phyloP scores from a whole-genome alignment of 1,140 invertebrate genomes.

The Macrobrachium rosenbergii region DNA sequence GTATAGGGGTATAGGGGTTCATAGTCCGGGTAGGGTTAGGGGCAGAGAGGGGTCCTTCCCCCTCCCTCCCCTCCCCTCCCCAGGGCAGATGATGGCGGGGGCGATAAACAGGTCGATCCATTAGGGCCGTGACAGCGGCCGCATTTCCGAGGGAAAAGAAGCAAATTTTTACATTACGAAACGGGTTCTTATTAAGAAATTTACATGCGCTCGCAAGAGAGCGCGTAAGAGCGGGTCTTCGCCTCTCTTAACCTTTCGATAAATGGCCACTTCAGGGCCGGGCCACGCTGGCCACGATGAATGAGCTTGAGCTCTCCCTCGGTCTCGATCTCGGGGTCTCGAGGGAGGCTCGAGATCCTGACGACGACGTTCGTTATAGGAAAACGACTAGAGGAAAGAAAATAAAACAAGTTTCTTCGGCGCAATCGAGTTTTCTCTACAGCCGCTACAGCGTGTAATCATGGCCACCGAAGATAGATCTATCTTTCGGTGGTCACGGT shows the following conservation, averaged over 20 bases:
- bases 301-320: background rate
- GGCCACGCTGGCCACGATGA: slow-evolving; percentile 7
- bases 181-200: slow-evolving; percentile 61
- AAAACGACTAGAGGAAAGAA: too few species aligned
- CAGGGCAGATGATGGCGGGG: slow-evolving; percentile 49
- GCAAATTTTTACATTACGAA: slow-evolving; percentile 62
- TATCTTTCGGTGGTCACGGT: too few species aligned
- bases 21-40: too few species aligned
- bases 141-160: slow-evolving; percentile 59
- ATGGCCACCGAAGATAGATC: too few species aligned
- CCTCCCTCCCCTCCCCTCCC: background rate
- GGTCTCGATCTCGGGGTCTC: background rate
- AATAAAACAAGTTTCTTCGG: too few species aligned
- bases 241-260: slow-evolving; percentile 31
- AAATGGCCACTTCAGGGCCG: slow-evolving; percentile 21
- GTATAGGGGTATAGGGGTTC: too few species aligned
- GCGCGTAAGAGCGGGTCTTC: slow-evolving; percentile 35
- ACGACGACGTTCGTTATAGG: too few species aligned
- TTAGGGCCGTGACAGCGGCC: slow-evolving; percentile 54
- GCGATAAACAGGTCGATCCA: slow-evolving; percentile 54
- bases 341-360: too few species aligned
- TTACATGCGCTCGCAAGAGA: slow-evolving; percentile 50
- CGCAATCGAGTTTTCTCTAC: too few species aligned
- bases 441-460: too few species aligned
- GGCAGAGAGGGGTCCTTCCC: too few species aligned